Conservation (phyloP, 2,888 invertebrate species). For the Nomada hirtipes region DNA sequence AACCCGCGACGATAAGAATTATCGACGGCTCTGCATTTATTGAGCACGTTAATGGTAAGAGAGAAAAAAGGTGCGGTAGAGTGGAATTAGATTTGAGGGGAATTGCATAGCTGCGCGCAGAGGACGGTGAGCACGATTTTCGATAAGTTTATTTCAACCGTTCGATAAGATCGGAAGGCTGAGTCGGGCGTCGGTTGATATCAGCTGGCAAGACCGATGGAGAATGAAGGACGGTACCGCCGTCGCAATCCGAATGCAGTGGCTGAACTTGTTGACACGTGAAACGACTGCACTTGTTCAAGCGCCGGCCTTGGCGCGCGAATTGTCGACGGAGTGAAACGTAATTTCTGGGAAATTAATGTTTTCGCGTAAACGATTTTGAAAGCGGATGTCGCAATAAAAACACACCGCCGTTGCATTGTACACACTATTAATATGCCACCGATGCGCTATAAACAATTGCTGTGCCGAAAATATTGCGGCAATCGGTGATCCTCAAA, state of each 20-base stretch:
- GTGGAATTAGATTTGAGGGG: no score
- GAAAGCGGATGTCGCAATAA: not conserved
- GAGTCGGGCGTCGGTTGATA: not conserved
- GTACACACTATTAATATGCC: not conserved
- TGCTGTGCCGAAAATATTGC: not conserved
- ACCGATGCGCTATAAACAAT: no score
- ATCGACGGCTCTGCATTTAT: no score
- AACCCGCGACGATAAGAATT: no score
- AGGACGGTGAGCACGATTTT: no score
- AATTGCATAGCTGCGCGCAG: no score
- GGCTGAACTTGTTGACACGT: constrained; percentile 5
- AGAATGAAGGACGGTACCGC: not conserved
- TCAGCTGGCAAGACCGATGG: not conserved
- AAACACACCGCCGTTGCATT: not conserved
- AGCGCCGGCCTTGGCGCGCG: constrained; percentile 28
- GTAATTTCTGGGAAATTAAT: constrained; percentile 4
- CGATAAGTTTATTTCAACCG: no score
- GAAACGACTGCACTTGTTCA: constrained; percentile 19
- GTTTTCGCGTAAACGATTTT: constrained; percentile 3
- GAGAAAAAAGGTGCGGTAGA: no score
- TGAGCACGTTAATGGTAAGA: no score
- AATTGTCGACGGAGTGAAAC: constrained; percentile 30
- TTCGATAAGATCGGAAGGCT: no score
- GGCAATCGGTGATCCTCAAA: not conserved
- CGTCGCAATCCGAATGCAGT: not conserved